Percentiles rank a stretch among this genome's conserved stretches.
phyloP scores from a whole-genome alignment of 2,797 vertebrate species.

The Hybognathus amarus region DNA sequence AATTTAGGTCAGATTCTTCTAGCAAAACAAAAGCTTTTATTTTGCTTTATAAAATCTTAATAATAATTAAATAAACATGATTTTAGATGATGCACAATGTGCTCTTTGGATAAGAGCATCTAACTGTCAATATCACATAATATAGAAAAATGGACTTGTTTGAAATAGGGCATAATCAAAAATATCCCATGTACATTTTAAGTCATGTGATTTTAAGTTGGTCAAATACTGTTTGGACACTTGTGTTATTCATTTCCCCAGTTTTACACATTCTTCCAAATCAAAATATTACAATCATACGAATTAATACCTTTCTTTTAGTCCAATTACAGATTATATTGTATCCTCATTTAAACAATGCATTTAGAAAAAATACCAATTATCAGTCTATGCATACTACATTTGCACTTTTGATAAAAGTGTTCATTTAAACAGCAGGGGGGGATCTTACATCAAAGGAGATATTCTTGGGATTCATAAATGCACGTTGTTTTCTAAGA shows the following conservation, averaged over 20 bases:
- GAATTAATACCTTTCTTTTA: neutral
- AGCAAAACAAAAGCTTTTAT: neutral
- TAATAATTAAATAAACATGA: no score
- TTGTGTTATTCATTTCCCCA: neutral
- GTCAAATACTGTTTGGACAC: neutral
- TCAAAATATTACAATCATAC: neutral
- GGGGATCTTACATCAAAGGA: conserved; percentile 49
- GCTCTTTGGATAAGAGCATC: neutral
- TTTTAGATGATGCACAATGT: neutral
- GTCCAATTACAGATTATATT: neutral
- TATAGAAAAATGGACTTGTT: neutral
- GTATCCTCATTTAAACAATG: neutral
- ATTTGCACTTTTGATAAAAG: neutral
- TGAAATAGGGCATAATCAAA: neutral
- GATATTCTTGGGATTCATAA: neutral
- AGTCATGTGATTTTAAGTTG: neutral
- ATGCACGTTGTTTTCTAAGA: neutral
- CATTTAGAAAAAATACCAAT: neutral
- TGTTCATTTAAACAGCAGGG: conserved; percentile 40
- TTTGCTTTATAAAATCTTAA: neutral
- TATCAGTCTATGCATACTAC: no score
- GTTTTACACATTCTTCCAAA: neutral
- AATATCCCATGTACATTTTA: neutral
- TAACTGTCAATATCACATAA: neutral
- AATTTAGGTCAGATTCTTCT: neutral